Evolutionary conservation across 2,888 invertebrate genomes (phyloP), one percentile per base, ranked within the genome.

Genomic region (Oegoconia quadripuncta): DNA sequence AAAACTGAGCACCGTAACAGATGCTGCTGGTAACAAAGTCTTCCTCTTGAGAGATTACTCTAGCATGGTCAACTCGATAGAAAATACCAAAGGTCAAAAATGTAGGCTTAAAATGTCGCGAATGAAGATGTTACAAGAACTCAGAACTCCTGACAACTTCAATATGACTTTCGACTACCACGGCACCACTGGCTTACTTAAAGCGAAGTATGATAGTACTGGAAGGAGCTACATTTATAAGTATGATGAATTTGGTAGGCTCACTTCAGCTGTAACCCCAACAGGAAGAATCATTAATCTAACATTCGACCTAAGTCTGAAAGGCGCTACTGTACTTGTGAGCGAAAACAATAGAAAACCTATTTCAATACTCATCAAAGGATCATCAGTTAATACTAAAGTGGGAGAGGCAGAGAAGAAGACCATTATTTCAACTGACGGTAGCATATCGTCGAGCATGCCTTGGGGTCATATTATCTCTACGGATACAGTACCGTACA

Each of bases 151-250:
- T 0, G 97, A 97, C 61, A 97, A 97, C 74, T 95, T 96, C 63
- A 97, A 97, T 61, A 94, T 96, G 1, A 96, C 96, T 0, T 97
- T 97, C 68, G 96, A 97, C 63, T 98, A 98, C 70, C 95, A 97
- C 61, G 95, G 95, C 1, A 94, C 95, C 0, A 95, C 96, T 0
- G 97, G 97, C 0, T 84, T 98, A 26, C 81, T 98, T 22, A 95
- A 95, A 68, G 95, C 95, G 0, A 96, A 96, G 69, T 88, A 96
- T 9, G 97, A 97, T 62, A 95, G 95, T 44, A 95, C 95, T 1
- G 97, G 97, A 1, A 89, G 97, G 48, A 95, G 96, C 54, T 96
- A 96, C 66, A 95, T 97, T 13, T 98, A 98, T 73, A 95, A 95
- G 64, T 98, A 98, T 63, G 97, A 98, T 65, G 95, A 96, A 67